Evolutionary conservation across 2,113 vertebrate species (phyloP).

Genomic region (Scomber scombrus): DNA sequence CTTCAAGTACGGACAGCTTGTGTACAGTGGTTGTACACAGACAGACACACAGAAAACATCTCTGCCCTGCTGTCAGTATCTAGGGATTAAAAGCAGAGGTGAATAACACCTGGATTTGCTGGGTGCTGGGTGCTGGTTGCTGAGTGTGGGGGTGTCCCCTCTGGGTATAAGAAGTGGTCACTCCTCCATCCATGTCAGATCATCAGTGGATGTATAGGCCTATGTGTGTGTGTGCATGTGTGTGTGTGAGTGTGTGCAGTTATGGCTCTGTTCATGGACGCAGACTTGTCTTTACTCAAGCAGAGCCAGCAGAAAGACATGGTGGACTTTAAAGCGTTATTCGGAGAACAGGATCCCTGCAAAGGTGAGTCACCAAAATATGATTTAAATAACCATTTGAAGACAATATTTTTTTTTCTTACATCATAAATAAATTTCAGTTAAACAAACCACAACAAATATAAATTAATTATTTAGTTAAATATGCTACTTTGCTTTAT

Average conservation of each 20-base stretch:
- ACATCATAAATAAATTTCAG: too few relatives aligned
- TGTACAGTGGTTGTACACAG: too few relatives aligned
- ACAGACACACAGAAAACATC: slow-evolving; percentile 8
- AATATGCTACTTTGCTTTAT: too few relatives aligned
- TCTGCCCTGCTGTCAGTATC: background rate
- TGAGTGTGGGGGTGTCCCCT: background rate
- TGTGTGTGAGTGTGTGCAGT: background rate
- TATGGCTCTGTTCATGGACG: slow-evolving; percentile 78
- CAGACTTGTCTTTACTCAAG: slow-evolving; percentile 62
- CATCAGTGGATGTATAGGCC: background rate
- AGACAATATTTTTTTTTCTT: too few relatives aligned
- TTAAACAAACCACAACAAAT: too few relatives aligned
- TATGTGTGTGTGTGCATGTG: background rate
- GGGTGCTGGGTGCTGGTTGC: background rate
- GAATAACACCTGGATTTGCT: slow-evolving; percentile 31
- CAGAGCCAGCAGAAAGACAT: slow-evolving; percentile 55
- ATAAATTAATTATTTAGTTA: too few relatives aligned
- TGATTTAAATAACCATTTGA: too few relatives aligned
- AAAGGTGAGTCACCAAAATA: slow-evolving; percentile 67
- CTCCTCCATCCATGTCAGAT: slow-evolving; percentile 37
- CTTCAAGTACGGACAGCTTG: too few relatives aligned
- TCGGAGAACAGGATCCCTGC: slow-evolving; percentile 57
- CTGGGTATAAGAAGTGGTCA: slow-evolving; percentile 60
- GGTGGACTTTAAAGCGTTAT: slow-evolving; percentile 68
- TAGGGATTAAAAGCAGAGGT: slow-evolving; percentile 34